phyloP scores from a whole-genome alignment of 1,140 invertebrate species.

The fruit fly (Drosophila melanogaster) region Release_6_plus_ISO1_MT NT_033779.5:9804501-9805000 shows the following conservation, averaged over 20 bases:
- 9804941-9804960: constrained; percentile 44
- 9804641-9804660: constrained; percentile 8
- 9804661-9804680: constrained; percentile 42
- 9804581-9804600: constrained; percentile 12
- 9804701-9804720: constrained; percentile 1
- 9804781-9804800: constrained; percentile 20
- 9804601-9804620: constrained; percentile 8
- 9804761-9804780: constrained; percentile 11
- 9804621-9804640: constrained; percentile 62
- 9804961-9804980: constrained; percentile 40
- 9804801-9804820: constrained; percentile 28
- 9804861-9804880: constrained; percentile 11
- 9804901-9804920: constrained; percentile 29
- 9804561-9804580: constrained; percentile 3
- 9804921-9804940: constrained; percentile 46
- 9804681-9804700: neutral
- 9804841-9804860: constrained; percentile 10
- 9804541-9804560: constrained; percentile 31
- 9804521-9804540: constrained; percentile 25
- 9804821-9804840: constrained; percentile 41
- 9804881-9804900: constrained; percentile 34
- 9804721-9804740: constrained; percentile 22
- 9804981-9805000: constrained; percentile 5
- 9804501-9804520: constrained; percentile 32
- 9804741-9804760: constrained; percentile 24